Conservation (phyloP, 2,113 vertebrate genomes). For the Archilochus colubris region DNA sequence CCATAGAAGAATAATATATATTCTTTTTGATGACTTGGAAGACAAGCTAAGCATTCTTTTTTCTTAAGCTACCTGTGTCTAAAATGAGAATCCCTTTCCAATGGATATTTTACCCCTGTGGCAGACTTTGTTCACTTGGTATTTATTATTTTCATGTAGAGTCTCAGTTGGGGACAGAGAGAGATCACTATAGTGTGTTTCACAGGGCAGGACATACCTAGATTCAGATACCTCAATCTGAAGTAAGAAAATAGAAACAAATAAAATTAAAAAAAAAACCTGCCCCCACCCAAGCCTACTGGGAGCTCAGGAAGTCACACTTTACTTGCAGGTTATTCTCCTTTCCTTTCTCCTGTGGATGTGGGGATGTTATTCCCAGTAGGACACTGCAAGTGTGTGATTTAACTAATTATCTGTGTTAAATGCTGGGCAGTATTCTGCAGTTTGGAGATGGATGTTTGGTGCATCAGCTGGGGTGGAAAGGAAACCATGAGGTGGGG, state of each 20-base stretch:
- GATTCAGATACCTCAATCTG: neutral
- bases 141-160: neutral
- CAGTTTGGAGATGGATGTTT: neutral
- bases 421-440: neutral
- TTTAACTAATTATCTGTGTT: neutral
- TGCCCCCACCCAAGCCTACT: neutral
- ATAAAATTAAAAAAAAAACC: neutral
- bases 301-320: neutral
- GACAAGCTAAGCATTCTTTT: neutral
- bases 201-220: neutral
- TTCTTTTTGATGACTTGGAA: neutral
- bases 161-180: neutral
- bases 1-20: neutral
- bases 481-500: neutral
- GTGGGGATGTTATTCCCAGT: neutral
- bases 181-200: neutral
- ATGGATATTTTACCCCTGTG: neutral
- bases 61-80: neutral
- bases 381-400: neutral
- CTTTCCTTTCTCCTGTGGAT: neutral
- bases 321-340: neutral
- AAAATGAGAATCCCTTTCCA: neutral
- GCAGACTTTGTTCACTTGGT: neutral
- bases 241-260: neutral
- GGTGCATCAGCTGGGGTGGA: neutral